Evolutionary conservation across 2,888 invertebrate genomes (phyloP).

Genomic region (Pterostichus niger): DNA sequence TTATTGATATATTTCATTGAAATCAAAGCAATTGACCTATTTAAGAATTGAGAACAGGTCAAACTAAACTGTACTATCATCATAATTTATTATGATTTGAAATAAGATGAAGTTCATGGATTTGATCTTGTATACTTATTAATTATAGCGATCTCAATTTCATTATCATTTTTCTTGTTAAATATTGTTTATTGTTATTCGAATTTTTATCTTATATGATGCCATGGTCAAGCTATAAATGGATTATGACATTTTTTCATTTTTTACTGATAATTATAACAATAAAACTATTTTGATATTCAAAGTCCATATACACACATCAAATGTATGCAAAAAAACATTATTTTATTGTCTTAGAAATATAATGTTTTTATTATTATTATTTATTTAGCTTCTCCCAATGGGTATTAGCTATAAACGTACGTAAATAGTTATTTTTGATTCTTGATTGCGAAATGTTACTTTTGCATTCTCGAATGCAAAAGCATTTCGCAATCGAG

Average conservation of each 20-base stretch:
- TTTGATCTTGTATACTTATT: neutral
- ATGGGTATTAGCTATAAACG: too few species aligned
- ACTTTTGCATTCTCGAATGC: too few species aligned
- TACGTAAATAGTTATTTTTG: too few species aligned
- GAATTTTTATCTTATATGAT: slow-evolving; percentile 43
- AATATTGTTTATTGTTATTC: slow-evolving; percentile 30
- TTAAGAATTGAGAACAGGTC: slow-evolving; percentile 21
- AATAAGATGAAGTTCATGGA: slow-evolving; percentile 44
- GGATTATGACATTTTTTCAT: neutral
- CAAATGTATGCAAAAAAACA: too few species aligned
- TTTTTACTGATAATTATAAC: slow-evolving; percentile 67
- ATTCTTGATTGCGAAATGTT: too few species aligned
- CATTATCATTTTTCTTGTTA: slow-evolving; percentile 13
- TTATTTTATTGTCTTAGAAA: too few species aligned
- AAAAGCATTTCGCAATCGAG: too few species aligned
- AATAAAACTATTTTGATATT: slow-evolving; percentile 31
- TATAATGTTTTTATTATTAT: too few species aligned
- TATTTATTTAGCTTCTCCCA: too few species aligned
- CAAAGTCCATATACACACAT: too few species aligned
- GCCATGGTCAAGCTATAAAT: slow-evolving; percentile 41
- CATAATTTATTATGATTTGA: slow-evolving; percentile 1
- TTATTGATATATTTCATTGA: slow-evolving; percentile 13
- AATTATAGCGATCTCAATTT: slow-evolving; percentile 24
- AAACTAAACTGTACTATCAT: neutral
- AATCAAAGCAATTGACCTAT: slow-evolving; percentile 14